Evolutionary conservation across 2,888 invertebrate genomes (phyloP), one percentile per base, ranked within the genome.

Genomic region (Altica lythri): DNA sequence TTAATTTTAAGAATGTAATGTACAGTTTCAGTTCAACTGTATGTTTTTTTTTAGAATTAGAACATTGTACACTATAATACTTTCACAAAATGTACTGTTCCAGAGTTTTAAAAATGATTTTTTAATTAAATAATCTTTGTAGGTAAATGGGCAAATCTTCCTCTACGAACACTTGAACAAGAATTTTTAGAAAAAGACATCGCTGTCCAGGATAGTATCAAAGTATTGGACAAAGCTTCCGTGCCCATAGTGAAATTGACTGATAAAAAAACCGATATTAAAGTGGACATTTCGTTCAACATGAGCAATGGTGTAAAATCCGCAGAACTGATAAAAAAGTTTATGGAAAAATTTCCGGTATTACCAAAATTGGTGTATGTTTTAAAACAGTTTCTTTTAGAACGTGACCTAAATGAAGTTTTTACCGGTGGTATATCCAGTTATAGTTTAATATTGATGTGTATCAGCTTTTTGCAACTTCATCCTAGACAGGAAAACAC

Each of bases 391-490:
- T 99, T 98, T 81, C 86, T 99, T 63, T 84, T 96, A 64, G 95
- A 98, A 81, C 86, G 98, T 72, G 95, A 97, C 81, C 86, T 99
- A 72, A 99, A 99, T 80, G 98, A 99, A 83, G 98, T 99, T 71
- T 99, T 97, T 81, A 97, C 96, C 61, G 97, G 99, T 62, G 99
- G 99, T 76, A 96, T 99, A 77, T 95, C 96, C 67, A 98, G 97
- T 57, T 99, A 99, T 81, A 95, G 96, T 73, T 86, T 99, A 68
- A 97, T 98, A 76, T 86, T 99, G 65, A 94, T 99, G 91, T 93
- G 95, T 75, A 94, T 98, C 78, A 95, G 95, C 81, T 99, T 98
- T 80, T 84, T 99, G 63, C 86, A 94, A 82, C 80, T 94, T 73
- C 95, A 96, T 80, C 93, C 92, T 55, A 82, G 94, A 61, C 86